A percentile compares a stretch with the other conserved stretches of the same genome.
These are phyloP conservation scores for Celastrina argiolus DNA, from an alignment of 2,888 invertebrate species.

Conservation along the genomic window DNA sequence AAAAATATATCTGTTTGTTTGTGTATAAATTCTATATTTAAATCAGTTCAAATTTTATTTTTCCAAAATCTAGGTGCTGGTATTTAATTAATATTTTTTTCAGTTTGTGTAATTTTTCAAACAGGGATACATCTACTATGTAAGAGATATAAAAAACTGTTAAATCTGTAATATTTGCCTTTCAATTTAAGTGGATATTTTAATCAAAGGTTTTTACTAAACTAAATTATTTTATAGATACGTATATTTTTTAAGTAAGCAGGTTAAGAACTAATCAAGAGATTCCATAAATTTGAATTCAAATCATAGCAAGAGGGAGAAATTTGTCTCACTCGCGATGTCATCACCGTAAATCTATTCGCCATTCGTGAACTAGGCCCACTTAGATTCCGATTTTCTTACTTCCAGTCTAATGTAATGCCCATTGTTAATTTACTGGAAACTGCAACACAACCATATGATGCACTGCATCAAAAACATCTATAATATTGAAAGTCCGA, in stretches of 20 bases:
- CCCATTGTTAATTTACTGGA: constrained; percentile 10
- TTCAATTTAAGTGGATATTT: not conserved
- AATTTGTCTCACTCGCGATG: not conserved
- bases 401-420: constrained; percentile 18
- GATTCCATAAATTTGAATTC: not conserved
- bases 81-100: not conserved
- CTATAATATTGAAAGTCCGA: not conserved
- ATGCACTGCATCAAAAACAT: not conserved
- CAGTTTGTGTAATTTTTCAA: not conserved
- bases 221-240: no score
- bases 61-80: not conserved
- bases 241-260: not conserved
- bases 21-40: constrained; percentile 2
- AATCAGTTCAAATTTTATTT: constrained; percentile 6
- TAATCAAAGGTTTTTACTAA: not conserved
- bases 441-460: not conserved
- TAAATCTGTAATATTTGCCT: not conserved
- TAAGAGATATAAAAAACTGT: no score
- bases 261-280: not conserved
- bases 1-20: constrained; percentile 20
- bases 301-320: not conserved
- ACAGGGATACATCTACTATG: not conserved
- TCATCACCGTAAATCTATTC: not conserved
- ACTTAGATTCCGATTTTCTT: not conserved
- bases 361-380: not conserved